Evolutionary conservation across 2,797 vertebrate genomes (phyloP), one percentile per base, ranked within the genome.

Genomic region (Cossypha niveicapilla): DNA sequence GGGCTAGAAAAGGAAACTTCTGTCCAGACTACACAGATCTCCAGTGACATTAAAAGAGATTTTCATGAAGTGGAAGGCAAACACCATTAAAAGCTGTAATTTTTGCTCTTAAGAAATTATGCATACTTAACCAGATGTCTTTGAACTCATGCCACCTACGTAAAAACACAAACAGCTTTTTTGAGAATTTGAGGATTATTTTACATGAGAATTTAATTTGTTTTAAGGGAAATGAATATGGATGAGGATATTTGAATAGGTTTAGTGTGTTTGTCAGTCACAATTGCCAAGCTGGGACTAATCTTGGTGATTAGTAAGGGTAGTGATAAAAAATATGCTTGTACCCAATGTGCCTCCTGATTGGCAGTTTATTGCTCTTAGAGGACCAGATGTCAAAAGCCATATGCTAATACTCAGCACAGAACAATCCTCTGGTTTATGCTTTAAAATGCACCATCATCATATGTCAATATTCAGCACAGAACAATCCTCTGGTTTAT

Each of bases 201-300:
- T 96, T 95, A 94, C 95, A 94, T 7, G 53, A 91, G 65, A 95
- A 95, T 96, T 96, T 96, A 95, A 96, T 95, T 95, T 94, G 90
- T 93, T 92, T 96, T 94, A 96, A 96, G 79, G 50, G 66, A 90
- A 86, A 96, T 97, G 87, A 97, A 96, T 97, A 96, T 97, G 96
- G 68, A 97, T 96, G 94, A 96, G 89, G 60, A 78, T 83, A 86
- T 95, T 84, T 95, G 92, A 95, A 91, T 84, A 90, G 85, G 50
- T 94, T 94, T 92, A 24, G 62, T 66, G 83, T 96, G 93, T 95
- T 95, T 50, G 41, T 95, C 88, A 92, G 92, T 79, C 87, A 90
- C 92, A 94, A 96, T 94, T 95, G 94, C 88, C 93, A 96, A 97
- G 81, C 88, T 11, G 81, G 80, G 95, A 95, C 88, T 96, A 96